phyloP scores from a whole-genome alignment of 2,113 vertebrate species.

The Herpetotheres cachinnans region DNA sequence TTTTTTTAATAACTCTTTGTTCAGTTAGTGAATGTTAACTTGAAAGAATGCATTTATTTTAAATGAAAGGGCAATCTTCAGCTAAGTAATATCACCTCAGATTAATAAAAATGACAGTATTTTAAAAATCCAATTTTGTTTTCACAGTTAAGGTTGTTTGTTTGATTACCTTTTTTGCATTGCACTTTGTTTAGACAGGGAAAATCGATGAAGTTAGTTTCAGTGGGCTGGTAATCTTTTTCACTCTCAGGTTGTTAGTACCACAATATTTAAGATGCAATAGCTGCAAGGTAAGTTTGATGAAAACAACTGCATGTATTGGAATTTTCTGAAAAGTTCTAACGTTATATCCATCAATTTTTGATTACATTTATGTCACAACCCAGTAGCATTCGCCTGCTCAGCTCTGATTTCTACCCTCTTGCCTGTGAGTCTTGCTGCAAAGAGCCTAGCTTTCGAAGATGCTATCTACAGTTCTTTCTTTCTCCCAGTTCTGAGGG shows the following conservation, averaged over 20 bases:
- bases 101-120: constrained; percentile 54
- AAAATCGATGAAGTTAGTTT: constrained; percentile 7
- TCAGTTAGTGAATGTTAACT: neutral
- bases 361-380: neutral
- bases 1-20: neutral
- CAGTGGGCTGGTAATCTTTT: neutral
- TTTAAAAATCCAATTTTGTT: constrained; percentile 50
- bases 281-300: constrained; percentile 1
- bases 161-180: constrained; percentile 46
- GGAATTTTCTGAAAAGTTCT: neutral
- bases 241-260: neutral
- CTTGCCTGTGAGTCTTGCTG: neutral
- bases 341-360: rapidly evolving
- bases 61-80: constrained; percentile 32
- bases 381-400: rapidly evolving
- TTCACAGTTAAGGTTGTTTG: constrained; percentile 23
- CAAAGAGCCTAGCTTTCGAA: neutral
- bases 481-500: neutral
- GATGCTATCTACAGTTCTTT: neutral
- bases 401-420: neutral
- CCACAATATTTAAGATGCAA: neutral
- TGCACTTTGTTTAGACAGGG: constrained; percentile 23
- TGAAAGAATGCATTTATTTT: constrained; percentile 5
- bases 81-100: neutral
- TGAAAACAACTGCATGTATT: neutral